phyloP scores from a whole-genome alignment of 2,113 vertebrate genomes.

The Engraulis encrasicolus region DNA sequence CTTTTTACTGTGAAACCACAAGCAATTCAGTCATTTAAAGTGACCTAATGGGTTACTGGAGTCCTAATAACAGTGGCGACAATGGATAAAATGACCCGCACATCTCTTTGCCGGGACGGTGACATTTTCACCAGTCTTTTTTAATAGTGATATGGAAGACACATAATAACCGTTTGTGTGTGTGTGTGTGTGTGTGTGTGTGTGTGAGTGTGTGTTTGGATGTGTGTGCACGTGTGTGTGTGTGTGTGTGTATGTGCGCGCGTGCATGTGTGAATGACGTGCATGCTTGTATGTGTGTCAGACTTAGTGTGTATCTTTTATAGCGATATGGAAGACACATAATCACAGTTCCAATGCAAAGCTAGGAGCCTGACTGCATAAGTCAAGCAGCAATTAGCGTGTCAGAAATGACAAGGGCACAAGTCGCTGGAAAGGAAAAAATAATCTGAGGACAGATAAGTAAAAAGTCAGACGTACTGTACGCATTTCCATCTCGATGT shows the following conservation, averaged over 20 bases:
- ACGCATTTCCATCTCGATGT: neutral
- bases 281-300: no score
- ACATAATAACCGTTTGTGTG: neutral
- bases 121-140: neutral
- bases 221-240: no score
- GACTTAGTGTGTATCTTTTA: no score
- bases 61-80: neutral
- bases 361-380: neutral
- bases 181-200: no score
- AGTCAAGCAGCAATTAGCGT: neutral
- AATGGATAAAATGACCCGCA: neutral
- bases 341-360: neutral
- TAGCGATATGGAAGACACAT: neutral
- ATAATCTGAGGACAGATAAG: neutral
- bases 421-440: neutral
- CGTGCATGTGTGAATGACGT: no score
- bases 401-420: neutral
- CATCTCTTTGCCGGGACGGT: neutral
- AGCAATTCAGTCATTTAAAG: neutral
- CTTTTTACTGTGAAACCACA: neutral
- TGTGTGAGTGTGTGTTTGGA: no score
- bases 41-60: neutral
- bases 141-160: constrained; percentile 1
- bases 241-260: no score
- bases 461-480: neutral